Conservation (phyloP, 2,888 invertebrate species). For the Chrysolina haemoptera region DNA sequence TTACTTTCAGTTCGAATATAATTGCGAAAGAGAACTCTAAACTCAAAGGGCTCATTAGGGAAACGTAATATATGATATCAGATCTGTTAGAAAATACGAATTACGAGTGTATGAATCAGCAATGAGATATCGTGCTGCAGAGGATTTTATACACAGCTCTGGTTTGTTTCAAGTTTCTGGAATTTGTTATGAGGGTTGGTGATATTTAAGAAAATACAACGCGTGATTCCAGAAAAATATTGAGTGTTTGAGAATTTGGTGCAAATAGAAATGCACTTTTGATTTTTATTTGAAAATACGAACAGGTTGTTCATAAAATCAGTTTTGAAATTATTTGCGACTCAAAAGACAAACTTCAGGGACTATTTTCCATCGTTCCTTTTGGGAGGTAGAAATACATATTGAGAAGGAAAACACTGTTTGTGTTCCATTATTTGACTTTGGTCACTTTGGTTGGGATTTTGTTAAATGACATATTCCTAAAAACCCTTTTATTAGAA, state of each 20-base stretch:
- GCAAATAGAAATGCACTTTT: too few species aligned
- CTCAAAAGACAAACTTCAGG: too few species aligned
- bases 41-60: conserved; percentile 11
- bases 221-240: neutral
- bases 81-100: neutral
- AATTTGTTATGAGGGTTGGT: neutral
- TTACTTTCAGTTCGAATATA: neutral
- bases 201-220: neutral
- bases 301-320: too few species aligned
- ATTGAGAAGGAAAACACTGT: too few species aligned
- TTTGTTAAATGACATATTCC: too few species aligned
- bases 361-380: too few species aligned
- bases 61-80: conserved; percentile 13
- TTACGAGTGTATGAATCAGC: neutral
- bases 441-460: too few species aligned
- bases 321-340: too few species aligned
- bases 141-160: neutral
- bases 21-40: conserved; percentile 11
- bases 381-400: too few species aligned
- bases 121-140: neutral
- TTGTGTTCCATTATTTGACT: too few species aligned
- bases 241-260: neutral
- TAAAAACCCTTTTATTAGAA: too few species aligned
- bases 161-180: neutral
- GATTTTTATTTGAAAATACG: too few species aligned